Base-by-base conservation (phyloP, 2,797 vertebrate genomes). In the Gymnothorax javanicus region DNA sequence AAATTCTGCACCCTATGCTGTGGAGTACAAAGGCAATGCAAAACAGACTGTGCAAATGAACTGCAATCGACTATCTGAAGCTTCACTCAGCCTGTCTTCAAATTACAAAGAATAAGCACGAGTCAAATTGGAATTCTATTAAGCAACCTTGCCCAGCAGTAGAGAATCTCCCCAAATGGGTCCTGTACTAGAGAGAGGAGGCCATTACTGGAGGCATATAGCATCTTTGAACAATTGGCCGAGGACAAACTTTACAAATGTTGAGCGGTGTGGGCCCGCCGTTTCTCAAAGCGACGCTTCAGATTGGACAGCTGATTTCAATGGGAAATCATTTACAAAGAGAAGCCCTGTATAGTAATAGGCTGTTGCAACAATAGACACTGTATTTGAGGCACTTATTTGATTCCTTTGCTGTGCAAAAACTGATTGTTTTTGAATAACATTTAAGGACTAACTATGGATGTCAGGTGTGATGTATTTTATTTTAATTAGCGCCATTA, bases 301-400 rank as follows among this genome's bases (percentile, higher is more conserved):
- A n/a, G 50, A 20, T 4, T 92, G 92, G 87, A 90, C 92, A 92
- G 90, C 92, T 94, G 93, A 95, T 95, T 95, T 95, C 95, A 77
- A 95, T 93, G 91, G 92, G 92, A 91, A 87, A 86, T 92, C 93
- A 95, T 94, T 95, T 93, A 92, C 90, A 90, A 92, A 89, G 64
- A 85, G 92, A 90, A 81, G 77, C 52, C 2, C 77, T 81, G 52
- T 15, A n/a, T 52, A 56, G 50, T 81, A 81, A 23, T 15, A 3
- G 23, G 7, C 7, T 94, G 83, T 64, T 56, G 7, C 8, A n/a
- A 69, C 6, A 3, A 81, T 0, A 56, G 23, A 23, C 54, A 15
- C 17, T 5, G 52, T 56, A 9, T 15, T 56, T 81, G n/a, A 25
- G n/a, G 25, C 23, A 23, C 23, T 8, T 27, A 25, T 79, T 52